Conservation (phyloP, 1,140 invertebrate species). For the Dendrolimus kikuchii region DNA sequence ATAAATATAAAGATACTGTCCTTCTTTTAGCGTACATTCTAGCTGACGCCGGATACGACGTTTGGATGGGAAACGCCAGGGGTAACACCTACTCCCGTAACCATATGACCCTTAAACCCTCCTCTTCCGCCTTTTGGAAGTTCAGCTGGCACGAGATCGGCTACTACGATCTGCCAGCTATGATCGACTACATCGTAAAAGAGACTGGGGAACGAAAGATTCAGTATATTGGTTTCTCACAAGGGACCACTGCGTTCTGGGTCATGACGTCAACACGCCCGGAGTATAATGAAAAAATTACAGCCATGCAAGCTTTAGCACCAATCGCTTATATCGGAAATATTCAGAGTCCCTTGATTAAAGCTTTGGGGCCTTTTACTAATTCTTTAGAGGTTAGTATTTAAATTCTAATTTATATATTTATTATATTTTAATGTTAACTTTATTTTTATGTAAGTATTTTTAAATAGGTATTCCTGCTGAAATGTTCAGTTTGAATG, state of each 20-base stretch:
- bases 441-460: no score
- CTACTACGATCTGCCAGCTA: slow-evolving; percentile 82
- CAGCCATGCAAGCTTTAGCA: slow-evolving; percentile 79
- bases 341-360: slow-evolving; percentile 78
- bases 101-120: slow-evolving; percentile 65
- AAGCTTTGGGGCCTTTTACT: slow-evolving; percentile 74
- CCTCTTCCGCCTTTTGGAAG: slow-evolving; percentile 75
- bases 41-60: slow-evolving; percentile 77
- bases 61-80: slow-evolving; percentile 80
- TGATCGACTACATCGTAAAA: slow-evolving; percentile 80
- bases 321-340: slow-evolving; percentile 81
- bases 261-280: slow-evolving; percentile 77
- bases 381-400: slow-evolving; percentile 74
- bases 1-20: no score
- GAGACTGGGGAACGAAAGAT: slow-evolving; percentile 66
- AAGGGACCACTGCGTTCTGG: slow-evolving; percentile 76
- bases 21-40: slow-evolving; percentile 72
- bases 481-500: no score
- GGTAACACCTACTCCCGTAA: slow-evolving; percentile 76
- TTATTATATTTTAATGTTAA: no score
- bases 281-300: slow-evolving; percentile 78
- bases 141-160: slow-evolving; percentile 83
- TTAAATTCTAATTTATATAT: slow-evolving; percentile 1
- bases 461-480: no score
- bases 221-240: slow-evolving; percentile 76